Percentiles rank a stretch among this genome's conserved stretches.
Evolutionary conservation across 1,140 invertebrate species (phyloP).

Genomic region (Manduca sexta): DNA sequence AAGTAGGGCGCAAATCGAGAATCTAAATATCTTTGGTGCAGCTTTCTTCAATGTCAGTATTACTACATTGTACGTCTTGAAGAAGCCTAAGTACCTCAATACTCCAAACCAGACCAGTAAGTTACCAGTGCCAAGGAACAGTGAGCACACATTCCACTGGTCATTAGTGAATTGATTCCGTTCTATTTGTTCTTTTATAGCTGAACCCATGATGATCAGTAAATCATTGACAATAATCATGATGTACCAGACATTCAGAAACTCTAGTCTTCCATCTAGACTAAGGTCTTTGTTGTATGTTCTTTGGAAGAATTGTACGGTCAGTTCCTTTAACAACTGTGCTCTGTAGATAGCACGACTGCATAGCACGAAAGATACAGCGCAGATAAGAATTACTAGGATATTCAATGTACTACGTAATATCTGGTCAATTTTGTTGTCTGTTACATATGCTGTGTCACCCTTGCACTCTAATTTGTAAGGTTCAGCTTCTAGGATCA

Average conservation of each 20-base stretch:
- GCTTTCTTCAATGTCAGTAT: conserved; percentile 96
- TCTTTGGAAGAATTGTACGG: conserved; percentile 86
- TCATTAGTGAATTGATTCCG: conserved; percentile 87
- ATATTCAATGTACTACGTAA: conserved; percentile 89
- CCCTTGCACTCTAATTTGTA: conserved; percentile 87
- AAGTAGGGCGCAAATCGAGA: conserved; percentile 92
- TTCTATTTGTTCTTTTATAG: conserved; percentile 96
- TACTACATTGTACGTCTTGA: conserved; percentile 98
- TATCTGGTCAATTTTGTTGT: conserved; percentile 82
- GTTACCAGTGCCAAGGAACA: conserved; percentile 95
- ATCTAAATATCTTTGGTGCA: conserved; percentile 93
- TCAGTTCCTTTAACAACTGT: conserved; percentile 88
- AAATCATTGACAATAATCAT: conserved; percentile 98
- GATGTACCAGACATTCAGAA: conserved; percentile 98
- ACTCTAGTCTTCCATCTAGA: conserved; percentile 90
- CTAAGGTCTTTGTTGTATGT: conserved; percentile 83
- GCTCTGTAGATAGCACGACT: conserved; percentile 91
- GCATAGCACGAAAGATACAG: conserved; percentile 89
- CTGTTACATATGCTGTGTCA: conserved; percentile 81
- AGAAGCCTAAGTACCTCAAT: conserved; percentile 96
- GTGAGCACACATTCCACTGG: conserved; percentile 95
- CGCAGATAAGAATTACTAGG: conserved; percentile 90
- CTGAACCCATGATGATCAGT: conserved; percentile 93
- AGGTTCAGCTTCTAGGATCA: conserved; percentile 86
- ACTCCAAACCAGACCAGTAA: conserved; percentile 98